phyloP scores from a whole-genome alignment of 2,888 invertebrate species.

The Yponomeuta malinellus region DNA sequence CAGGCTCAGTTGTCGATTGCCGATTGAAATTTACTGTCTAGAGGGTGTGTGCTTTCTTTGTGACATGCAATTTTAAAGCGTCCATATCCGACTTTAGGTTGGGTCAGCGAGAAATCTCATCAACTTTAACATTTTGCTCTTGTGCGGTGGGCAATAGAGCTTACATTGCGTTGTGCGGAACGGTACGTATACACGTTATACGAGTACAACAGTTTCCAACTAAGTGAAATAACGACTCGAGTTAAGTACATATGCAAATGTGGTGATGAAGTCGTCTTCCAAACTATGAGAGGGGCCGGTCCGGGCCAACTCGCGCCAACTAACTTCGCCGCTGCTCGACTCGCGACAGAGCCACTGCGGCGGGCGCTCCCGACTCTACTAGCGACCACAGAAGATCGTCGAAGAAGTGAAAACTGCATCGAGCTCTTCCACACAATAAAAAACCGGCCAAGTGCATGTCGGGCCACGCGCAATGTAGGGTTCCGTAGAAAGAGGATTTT shows the following conservation, averaged over 20 bases:
- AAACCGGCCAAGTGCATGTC: too few species aligned
- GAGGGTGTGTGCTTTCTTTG: slow-evolving; percentile 26
- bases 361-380: slow-evolving; percentile 25
- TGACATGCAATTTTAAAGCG: neutral
- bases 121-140: too few species aligned
- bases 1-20: neutral
- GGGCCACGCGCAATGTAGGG: too few species aligned
- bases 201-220: neutral
- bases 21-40: neutral
- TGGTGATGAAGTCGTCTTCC: slow-evolving; percentile 54
- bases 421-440: too few species aligned
- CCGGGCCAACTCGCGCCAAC: slow-evolving; percentile 24
- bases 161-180: neutral
- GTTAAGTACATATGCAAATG: slow-evolving; percentile 38
- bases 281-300: slow-evolving; percentile 49
- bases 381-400: neutral
- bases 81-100: neutral
- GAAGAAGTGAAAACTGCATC: neutral
- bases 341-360: slow-evolving; percentile 51
- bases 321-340: slow-evolving; percentile 35
- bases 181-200: neutral
- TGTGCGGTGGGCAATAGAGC: too few species aligned
- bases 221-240: slow-evolving; percentile 1
- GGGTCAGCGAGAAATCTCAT: too few species aligned
- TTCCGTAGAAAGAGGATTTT: too few species aligned